A percentile compares a stretch with the other conserved stretches of the same genome.
Conservation (phyloP, 2,113 vertebrate genomes). For the Corydoras maculifer region DNA sequence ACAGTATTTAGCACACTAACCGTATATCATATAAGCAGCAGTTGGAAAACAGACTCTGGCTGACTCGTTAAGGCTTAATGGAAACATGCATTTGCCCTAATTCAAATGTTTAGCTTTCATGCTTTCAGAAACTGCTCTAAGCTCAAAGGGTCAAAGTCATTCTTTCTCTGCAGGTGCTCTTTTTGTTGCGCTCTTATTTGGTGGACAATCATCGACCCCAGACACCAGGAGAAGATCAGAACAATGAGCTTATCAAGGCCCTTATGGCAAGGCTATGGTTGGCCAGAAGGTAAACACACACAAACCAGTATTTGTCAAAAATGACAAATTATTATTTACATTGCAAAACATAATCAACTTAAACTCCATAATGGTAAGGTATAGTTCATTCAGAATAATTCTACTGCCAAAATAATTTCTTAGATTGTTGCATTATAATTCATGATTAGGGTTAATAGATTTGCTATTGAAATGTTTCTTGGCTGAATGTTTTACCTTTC, state of each 20-base stretch:
- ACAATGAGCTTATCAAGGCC: conserved; percentile 62
- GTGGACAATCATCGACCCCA: conserved; percentile 70
- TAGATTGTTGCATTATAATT: no score
- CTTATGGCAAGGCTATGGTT: conserved; percentile 80
- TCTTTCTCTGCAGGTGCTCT: conserved; percentile 72
- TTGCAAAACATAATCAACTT: neutral
- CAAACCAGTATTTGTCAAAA: conserved; percentile 14
- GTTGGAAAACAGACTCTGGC: no score
- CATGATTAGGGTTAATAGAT: no score
- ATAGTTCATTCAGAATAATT: neutral
- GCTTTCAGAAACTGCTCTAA: no score
- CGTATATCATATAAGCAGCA: no score
- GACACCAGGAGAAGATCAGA: conserved; percentile 59
- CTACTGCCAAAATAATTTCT: no score
- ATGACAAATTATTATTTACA: neutral
- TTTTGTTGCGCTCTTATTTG: conserved; percentile 81
- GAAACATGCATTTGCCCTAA: no score
- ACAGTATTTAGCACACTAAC: no score
- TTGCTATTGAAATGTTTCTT: no score
- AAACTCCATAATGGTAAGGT: neutral
- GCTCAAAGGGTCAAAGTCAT: neutral
- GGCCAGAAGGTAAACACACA: conserved; percentile 74
- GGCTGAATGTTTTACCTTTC: no score
- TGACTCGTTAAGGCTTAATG: no score
- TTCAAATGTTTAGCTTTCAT: no score